Evolutionary conservation across 2,888 invertebrate species (phyloP).

Genomic region (Leptarthrus brevirostris): DNA sequence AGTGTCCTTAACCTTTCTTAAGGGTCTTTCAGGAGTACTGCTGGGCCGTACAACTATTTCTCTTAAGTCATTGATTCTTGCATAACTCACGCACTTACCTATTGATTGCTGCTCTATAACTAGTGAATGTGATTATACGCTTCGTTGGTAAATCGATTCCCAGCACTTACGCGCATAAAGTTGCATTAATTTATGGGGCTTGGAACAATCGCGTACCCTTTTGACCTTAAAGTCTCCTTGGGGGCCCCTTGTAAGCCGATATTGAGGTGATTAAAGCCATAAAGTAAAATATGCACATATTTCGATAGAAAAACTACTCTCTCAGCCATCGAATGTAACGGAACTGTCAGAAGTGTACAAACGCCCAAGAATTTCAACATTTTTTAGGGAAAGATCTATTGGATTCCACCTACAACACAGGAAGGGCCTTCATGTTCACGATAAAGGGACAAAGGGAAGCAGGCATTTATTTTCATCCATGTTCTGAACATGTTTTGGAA

Average conservation of each 20-base stretch:
- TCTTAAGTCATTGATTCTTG: too few relatives aligned
- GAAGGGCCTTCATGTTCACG: constrained; percentile 42
- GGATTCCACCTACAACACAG: constrained; percentile 42
- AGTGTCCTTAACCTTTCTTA: too few relatives aligned
- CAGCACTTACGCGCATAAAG: constrained; percentile 1
- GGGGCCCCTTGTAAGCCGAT: too few relatives aligned
- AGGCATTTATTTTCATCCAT: constrained; percentile 39
- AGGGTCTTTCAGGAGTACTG: too few relatives aligned
- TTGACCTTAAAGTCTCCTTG: constrained; percentile 14
- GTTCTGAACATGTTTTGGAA: constrained; percentile 33
- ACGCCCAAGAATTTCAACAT: constrained; percentile 18
- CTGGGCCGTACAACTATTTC: too few relatives aligned
- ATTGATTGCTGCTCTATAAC: constrained; percentile 18
- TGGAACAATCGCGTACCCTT: constrained; percentile 2
- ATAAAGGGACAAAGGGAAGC: constrained; percentile 8
- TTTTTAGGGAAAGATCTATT: constrained; percentile 32
- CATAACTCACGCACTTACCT: constrained; percentile 36
- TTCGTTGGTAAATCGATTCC: constrained; percentile 38
- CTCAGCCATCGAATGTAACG: constrained; percentile 26
- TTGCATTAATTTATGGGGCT: constrained; percentile 23
- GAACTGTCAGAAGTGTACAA: constrained; percentile 35
- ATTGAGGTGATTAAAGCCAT: constrained; percentile 19
- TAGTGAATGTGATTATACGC: constrained; percentile 33
- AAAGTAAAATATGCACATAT: constrained; percentile 24
- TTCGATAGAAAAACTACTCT: constrained; percentile 11